These are phyloP conservation scores for Ceratina calcarata DNA, from an alignment of 1,140 invertebrate species.

Conservation along the genomic window DNA sequence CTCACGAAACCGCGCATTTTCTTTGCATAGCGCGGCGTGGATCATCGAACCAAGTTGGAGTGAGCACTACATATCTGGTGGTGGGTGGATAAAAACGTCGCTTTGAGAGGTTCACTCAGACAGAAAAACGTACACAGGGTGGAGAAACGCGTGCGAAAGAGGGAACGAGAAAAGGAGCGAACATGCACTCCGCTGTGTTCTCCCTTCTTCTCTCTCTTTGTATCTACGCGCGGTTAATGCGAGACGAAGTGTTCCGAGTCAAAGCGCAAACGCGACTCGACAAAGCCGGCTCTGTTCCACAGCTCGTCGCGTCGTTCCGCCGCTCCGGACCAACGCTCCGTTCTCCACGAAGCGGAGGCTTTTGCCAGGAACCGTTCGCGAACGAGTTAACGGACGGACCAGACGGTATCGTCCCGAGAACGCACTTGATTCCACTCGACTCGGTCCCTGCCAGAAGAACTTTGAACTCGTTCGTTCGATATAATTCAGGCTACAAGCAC, in stretches of 20 bases:
- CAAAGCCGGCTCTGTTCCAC: slow-evolving; percentile 71
- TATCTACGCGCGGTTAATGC: slow-evolving; percentile 68
- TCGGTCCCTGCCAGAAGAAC: slow-evolving; percentile 60
- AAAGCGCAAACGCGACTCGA: slow-evolving; percentile 69
- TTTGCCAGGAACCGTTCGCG: slow-evolving; percentile 40
- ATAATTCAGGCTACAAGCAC: slow-evolving; percentile 35
- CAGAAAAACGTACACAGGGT: slow-evolving; percentile 2
- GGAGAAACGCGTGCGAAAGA: slow-evolving; percentile 29
- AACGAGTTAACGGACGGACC: slow-evolving; percentile 5
- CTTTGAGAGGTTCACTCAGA: slow-evolving; percentile 21
- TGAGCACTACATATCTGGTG: not conserved
- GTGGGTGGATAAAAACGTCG: slow-evolving; percentile 49
- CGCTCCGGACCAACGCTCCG: not conserved
- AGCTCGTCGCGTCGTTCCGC: slow-evolving; percentile 46
- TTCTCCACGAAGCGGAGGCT: slow-evolving; percentile 25
- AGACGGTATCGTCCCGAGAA: slow-evolving; percentile 47
- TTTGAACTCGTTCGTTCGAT: slow-evolving; percentile 68
- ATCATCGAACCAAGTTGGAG: not conserved
- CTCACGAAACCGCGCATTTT: slow-evolving; percentile 18
- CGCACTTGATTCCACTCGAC: slow-evolving; percentile 74
- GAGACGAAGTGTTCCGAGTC: slow-evolving; percentile 69
- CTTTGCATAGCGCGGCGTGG: not conserved
- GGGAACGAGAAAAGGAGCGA: slow-evolving; percentile 31
- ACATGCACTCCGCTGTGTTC: slow-evolving; percentile 21
- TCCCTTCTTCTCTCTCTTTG: slow-evolving; percentile 52